Base-by-base conservation (phyloP, 92 coral and sea anemone species). In the Bergia sp. region DNA sequence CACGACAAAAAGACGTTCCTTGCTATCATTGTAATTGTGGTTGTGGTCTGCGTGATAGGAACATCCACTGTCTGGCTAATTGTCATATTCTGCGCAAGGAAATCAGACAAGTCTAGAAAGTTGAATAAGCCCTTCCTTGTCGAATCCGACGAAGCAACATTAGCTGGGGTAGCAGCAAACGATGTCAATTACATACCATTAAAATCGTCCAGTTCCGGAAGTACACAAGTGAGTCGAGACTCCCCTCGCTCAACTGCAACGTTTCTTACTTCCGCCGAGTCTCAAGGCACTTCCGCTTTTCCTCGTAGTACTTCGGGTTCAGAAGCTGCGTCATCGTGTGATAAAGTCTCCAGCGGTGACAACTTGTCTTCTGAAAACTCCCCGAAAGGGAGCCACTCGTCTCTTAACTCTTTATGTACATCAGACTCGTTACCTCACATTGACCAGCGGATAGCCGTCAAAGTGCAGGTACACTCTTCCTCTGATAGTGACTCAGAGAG, bases 241-340 rank as follows among this genome's bases (percentile, higher is more conserved):
- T 95, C 98, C 6, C 98, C 98, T 15, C 86, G 98, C 8, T 95
- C 98, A 15, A 95, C 98, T 15, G 98, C 98, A 11, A 95, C 98
- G 5, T 95, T 93, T 87, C 78, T 93, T 4, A 89, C 98, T 29
- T 91, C 98, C 20, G 86, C 95, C 5, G 98, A 90, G 29, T 92
- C 98, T 37, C 94, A 94, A 76, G 94, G 91, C 40, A 90, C 96
- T 66, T 89, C 96, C 73, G 92, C 93, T 77, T 81, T 86, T 55
- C 91, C 93, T 29, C 93, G 88, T 7, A 90, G 90, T 65, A 90
- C 93, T 20, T 85, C 94, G 38, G 89, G 92, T 45, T 91, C 96
- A 42, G 96, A 93, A 86, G 93, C 80, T 7, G 91, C 91, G 37
- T 90, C 95, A 75, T 91, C 93, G 8, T 86, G 93, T 76, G 98